Evolutionary conservation across 2,113 vertebrate genomes (phyloP).

Genomic region (Etheostoma cragini): DNA sequence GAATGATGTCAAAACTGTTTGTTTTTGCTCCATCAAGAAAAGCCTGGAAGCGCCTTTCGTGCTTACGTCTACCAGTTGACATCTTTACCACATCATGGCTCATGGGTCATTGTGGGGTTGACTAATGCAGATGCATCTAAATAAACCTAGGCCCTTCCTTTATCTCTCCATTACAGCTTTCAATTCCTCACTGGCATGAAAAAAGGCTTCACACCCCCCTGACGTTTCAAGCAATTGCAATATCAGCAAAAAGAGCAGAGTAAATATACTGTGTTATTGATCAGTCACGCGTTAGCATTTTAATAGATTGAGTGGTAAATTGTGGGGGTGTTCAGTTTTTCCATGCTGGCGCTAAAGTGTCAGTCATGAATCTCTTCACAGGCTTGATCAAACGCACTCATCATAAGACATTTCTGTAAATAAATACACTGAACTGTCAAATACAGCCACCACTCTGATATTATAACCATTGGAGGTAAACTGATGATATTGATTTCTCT

Average conservation of each 20-base stretch:
- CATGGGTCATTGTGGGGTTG: conserved; percentile 59
- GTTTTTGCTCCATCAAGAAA: conserved; percentile 59
- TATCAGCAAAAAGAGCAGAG: conserved; percentile 67
- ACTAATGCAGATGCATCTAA: conserved; percentile 30
- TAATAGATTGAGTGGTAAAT: conserved; percentile 66
- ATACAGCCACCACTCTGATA: neutral
- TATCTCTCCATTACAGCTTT: conserved; percentile 57
- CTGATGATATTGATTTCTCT: neutral
- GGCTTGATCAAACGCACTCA: neutral
- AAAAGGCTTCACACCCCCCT: conserved; percentile 8
- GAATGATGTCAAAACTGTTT: conserved; percentile 62
- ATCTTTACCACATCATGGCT: conserved; percentile 60
- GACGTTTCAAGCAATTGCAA: conserved; percentile 55
- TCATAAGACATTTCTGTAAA: neutral
- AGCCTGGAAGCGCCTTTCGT: conserved; percentile 35
- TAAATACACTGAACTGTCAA: conserved; percentile 9
- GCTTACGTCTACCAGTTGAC: conserved; percentile 47
- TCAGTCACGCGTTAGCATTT: conserved; percentile 67
- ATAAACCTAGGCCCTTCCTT: conserved; percentile 38
- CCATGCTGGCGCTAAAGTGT: conserved; percentile 40
- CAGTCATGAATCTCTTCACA: conserved; percentile 50
- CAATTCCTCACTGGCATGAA: neutral
- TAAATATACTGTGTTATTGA: conserved; percentile 74
- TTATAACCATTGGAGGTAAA: neutral
- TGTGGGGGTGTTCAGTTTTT: conserved; percentile 48